These are phyloP conservation scores for Hydrophis major DNA, from an alignment of 2,797 vertebrate species.

Conservation along the genomic window DNA sequence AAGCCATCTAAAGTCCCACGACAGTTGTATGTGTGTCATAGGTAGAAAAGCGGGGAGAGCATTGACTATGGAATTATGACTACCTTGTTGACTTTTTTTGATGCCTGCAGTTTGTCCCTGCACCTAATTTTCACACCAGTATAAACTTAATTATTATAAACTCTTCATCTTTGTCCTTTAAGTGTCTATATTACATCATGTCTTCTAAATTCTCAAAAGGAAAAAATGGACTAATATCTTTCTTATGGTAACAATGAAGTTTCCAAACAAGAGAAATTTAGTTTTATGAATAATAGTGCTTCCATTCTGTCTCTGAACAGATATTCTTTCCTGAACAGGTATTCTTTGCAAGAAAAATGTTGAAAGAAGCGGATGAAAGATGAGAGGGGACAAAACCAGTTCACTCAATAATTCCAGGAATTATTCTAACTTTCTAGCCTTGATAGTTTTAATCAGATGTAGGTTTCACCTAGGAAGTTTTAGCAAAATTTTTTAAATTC, in stretches of 20 bases:
- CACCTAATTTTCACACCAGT: not conserved
- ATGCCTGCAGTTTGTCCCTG: not conserved
- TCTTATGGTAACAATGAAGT: not conserved
- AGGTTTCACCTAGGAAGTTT: not conserved
- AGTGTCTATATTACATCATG: not conserved
- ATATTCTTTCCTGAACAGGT: not conserved
- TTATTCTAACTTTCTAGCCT: not conserved
- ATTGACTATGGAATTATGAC: not conserved
- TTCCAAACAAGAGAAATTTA: not conserved
- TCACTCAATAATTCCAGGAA: not conserved
- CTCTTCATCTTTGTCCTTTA: not conserved
- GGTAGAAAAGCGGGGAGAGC: not conserved
- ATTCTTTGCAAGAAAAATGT: not conserved
- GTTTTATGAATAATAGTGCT: not conserved
- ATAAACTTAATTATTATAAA: not conserved
- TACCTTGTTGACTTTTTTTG: not conserved
- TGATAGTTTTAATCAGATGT: not conserved
- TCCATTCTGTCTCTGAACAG: not conserved
- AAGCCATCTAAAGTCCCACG: not conserved
- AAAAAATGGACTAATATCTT: not conserved
- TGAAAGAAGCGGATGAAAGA: not conserved
- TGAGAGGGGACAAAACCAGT: not conserved
- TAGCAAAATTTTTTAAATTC: not conserved
- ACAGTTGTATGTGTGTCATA: not conserved
- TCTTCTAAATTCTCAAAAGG: not conserved